Base-by-base conservation (phyloP, 2,797 vertebrate genomes). In the Diplodus puntazzo region DNA sequence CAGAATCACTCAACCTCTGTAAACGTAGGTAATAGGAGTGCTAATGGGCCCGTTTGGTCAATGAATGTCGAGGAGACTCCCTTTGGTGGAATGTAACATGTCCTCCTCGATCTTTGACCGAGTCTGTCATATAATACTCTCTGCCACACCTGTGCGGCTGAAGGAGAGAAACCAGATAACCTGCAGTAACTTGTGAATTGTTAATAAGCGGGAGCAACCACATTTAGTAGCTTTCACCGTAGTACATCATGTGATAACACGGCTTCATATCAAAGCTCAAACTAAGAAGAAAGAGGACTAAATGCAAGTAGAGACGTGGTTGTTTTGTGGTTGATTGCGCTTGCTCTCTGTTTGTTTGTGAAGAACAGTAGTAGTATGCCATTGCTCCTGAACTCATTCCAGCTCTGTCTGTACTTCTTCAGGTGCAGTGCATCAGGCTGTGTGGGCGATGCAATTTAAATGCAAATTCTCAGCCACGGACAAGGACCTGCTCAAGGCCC, bases 381-480 rank as follows among this genome's bases (percentile, higher is more conserved):
- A 85, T 77, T 49, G 27, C 57, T 72, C 54, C 62, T 55, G 45
- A 77, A 67, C 3, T 87, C 68, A 76, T 77, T 54, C 77, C 69
- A 48, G 17, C 67, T 58, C 21, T 52, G 27, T 75, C 69, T 71
- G 50, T 74, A 70, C 74, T 74, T 88, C 64, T 78, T 82, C 87
- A 88, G 87, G 90, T 92, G 85, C 85, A 73, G 69, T 77, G 80
- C 87, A 86, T 85, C 84, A 78, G 65, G 61, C 12, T 87, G 71
- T 75, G 81, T 88, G 81, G 86, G 89, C 75, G 50, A 92, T 90
- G 86, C 90, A 94, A 94, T 95, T 93, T 95, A 95, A 95, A 95
- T 95, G 94, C 91, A 92, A 95, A 95, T 95, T 85, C 64, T 66
- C 67, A 80, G 73, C 60, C 77, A 69, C 66, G 76, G 89, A 92